Evolutionary conservation across 2,888 invertebrate species (phyloP).

Genomic region (Miltochrista miniata): DNA sequence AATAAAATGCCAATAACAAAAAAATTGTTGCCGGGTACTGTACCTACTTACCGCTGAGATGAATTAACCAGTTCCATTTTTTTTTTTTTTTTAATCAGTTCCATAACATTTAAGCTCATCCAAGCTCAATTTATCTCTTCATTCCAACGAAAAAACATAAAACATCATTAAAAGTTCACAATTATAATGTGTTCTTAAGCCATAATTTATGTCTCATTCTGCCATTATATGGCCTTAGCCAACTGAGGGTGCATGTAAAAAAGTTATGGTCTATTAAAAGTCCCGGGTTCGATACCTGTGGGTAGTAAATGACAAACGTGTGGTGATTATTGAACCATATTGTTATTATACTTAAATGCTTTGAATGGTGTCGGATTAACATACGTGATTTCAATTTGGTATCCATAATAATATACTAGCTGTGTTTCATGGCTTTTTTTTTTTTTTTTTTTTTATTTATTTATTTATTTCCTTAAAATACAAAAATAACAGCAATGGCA

Average conservation of each 20-base stretch:
- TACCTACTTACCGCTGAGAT: too few relatives aligned
- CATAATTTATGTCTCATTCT: constrained; percentile 27
- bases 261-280: constrained; percentile 24
- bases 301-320: constrained; percentile 27
- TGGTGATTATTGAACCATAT: constrained; percentile 11
- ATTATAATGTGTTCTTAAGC: constrained; percentile 20
- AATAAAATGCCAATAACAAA: too few relatives aligned
- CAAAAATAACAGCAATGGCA: too few relatives aligned
- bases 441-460: too few relatives aligned
- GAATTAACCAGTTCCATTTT: too few relatives aligned
- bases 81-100: too few relatives aligned
- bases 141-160: constrained; percentile 1
- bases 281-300: constrained; percentile 10
- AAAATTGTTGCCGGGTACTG: too few relatives aligned
- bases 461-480: too few relatives aligned
- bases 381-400: not conserved
- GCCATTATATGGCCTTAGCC: constrained; percentile 20
- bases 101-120: too few relatives aligned
- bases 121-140: not conserved
- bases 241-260: constrained; percentile 22
- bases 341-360: constrained; percentile 1
- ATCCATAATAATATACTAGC: not conserved
- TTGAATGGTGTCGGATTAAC: not conserved
- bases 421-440: too few relatives aligned
- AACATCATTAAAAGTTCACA: constrained; percentile 13